phyloP scores from a whole-genome alignment of 2,888 invertebrate species.

The Pseudanteris insignis region DNA sequence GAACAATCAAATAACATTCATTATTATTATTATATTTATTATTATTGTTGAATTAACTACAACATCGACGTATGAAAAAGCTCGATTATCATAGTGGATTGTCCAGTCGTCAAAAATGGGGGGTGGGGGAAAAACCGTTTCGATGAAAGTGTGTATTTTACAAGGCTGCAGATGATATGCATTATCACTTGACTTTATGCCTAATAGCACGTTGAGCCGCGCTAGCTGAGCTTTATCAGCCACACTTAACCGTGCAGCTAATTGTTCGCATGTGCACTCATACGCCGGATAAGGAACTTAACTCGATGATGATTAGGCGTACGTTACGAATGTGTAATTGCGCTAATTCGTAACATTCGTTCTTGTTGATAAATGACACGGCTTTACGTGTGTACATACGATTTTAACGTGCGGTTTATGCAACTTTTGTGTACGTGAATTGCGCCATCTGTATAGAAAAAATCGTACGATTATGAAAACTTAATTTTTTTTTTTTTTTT shows the following conservation, averaged over 20 bases:
- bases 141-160: slow-evolving; percentile 23
- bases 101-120: too few relatives aligned
- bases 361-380: slow-evolving; percentile 28
- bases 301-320: slow-evolving; percentile 52
- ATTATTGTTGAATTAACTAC: too few relatives aligned
- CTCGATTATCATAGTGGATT: too few relatives aligned
- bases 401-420: slow-evolving; percentile 21
- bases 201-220: slow-evolving; percentile 41
- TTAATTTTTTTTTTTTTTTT: too few relatives aligned
- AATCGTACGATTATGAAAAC: too few relatives aligned
- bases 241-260: slow-evolving; percentile 47
- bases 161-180: slow-evolving; percentile 37
- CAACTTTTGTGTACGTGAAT: too few relatives aligned
- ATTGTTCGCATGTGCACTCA: slow-evolving; percentile 45
- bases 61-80: too few relatives aligned
- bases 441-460: too few relatives aligned
- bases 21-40: too few relatives aligned
- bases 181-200: slow-evolving; percentile 42
- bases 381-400: slow-evolving; percentile 23
- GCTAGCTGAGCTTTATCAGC: slow-evolving; percentile 45
- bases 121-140: slow-evolving; percentile 31
- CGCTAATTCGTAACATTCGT: slow-evolving; percentile 42
- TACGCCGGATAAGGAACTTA: slow-evolving; percentile 50
- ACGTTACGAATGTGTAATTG: slow-evolving; percentile 51
- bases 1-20: too few relatives aligned